These are phyloP conservation scores for Apolygus lucorum DNA, from an alignment of 1,140 invertebrate genomes.

Conservation along the genomic window DNA sequence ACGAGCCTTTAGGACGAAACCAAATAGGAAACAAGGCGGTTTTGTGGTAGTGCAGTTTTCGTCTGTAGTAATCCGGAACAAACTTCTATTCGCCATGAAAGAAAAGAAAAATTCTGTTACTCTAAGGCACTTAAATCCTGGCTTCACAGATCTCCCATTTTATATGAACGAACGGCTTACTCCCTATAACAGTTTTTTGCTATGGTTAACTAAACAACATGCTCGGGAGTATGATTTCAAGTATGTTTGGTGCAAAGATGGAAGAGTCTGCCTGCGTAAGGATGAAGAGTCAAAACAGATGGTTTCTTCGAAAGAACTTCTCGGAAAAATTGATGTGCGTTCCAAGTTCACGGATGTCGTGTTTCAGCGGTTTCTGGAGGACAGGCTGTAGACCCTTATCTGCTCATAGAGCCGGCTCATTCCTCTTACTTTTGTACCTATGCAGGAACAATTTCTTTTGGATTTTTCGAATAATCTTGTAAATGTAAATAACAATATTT, in stretches of 20 bases:
- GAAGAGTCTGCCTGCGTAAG: background rate
- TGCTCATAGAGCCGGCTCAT: too few relatives aligned
- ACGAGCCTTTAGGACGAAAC: background rate
- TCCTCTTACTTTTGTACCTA: background rate
- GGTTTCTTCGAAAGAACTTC: background rate
- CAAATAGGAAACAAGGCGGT: background rate
- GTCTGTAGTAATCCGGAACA: too few relatives aligned
- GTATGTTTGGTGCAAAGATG: background rate
- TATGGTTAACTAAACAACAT: background rate
- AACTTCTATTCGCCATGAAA: background rate
- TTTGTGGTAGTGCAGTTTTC: too few relatives aligned
- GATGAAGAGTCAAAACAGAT: background rate
- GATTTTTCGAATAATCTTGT: background rate
- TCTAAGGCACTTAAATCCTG: too few relatives aligned
- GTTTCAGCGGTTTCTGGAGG: background rate
- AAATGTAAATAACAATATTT: background rate
- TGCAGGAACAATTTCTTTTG: background rate
- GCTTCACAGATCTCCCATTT: background rate
- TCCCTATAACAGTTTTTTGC: background rate
- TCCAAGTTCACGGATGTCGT: background rate
- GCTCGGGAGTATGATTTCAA: background rate
- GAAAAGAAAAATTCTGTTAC: too few relatives aligned
- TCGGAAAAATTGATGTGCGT: background rate
- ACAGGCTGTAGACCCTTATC: too few relatives aligned
- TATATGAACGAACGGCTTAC: background rate